A percentile compares a stretch with the other conserved stretches of the same genome.
phyloP scores from a whole-genome alignment of 1,140 invertebrate genomes.

The Odontomachus brunneus region DNA sequence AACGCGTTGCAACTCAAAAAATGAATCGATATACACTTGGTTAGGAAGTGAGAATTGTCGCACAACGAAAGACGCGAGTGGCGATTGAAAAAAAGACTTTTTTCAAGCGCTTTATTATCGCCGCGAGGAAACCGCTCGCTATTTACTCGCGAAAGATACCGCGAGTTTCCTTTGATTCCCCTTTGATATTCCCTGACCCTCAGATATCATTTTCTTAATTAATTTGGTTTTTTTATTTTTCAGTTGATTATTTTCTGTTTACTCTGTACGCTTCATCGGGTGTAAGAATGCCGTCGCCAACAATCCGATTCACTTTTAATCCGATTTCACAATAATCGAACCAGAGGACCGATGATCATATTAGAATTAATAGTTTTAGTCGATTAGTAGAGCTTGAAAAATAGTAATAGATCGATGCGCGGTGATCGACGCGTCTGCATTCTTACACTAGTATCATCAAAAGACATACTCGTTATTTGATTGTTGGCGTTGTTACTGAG shows the following conservation, averaged over 20 bases:
- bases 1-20: background rate
- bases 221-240: slow-evolving; percentile 67
- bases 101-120: slow-evolving; percentile 23
- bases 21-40: background rate
- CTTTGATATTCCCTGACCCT: background rate
- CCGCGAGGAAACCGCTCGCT: slow-evolving; percentile 12
- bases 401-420: no score
- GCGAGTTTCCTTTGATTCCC: slow-evolving; percentile 26
- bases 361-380: slow-evolving; percentile 16
- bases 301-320: background rate
- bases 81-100: background rate
- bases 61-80: background rate
- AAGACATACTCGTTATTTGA: slow-evolving; percentile 73
- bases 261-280: slow-evolving; percentile 64
- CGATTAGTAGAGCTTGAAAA: no score
- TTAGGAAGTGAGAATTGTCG: slow-evolving; percentile 15
- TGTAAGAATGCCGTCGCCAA: slow-evolving; percentile 62
- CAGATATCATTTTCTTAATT: slow-evolving; percentile 32
- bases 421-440: slow-evolving; percentile 45
- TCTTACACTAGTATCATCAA: slow-evolving; percentile 61
- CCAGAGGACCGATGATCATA: background rate
- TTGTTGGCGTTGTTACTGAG: slow-evolving; percentile 80
- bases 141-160: slow-evolving; percentile 14
- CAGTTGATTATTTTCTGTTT: slow-evolving; percentile 66
- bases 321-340: background rate